Evolutionary conservation across 2,113 vertebrate genomes (phyloP).

Genomic region (Siphamia tubifer): DNA sequence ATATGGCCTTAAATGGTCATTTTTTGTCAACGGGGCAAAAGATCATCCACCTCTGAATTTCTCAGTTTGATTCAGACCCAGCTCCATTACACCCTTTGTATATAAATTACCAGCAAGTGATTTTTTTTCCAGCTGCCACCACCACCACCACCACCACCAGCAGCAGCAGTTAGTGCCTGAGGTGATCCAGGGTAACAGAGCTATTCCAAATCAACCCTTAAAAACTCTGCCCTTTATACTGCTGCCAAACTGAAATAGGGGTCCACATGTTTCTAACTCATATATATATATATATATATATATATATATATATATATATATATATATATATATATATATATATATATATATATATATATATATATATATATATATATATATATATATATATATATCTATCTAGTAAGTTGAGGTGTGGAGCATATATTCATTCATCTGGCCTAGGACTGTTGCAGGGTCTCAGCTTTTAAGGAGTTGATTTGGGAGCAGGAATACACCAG

Average conservation of each 20-base stretch:
- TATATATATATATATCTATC: no score
- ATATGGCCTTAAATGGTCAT: not conserved
- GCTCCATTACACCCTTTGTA: not conserved
- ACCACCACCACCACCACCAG: constrained; percentile 17
- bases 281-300: no score
- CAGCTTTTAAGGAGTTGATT: constrained; percentile 58
- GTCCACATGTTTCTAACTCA: not conserved
- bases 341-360: no score
- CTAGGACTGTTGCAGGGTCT: not conserved
- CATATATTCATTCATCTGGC: not conserved
- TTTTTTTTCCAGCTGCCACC: constrained; percentile 7
- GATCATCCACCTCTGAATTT: not conserved
- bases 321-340: no score
- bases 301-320: no score
- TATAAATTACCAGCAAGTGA: constrained; percentile 17
- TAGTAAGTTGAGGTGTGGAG: not conserved
- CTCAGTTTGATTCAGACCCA: not conserved
- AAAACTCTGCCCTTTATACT: constrained; percentile 12
- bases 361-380: no score
- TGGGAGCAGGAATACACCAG: constrained; percentile 37
- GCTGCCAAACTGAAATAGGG: not conserved
- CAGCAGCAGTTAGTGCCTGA: not conserved
- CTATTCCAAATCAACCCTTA: constrained; percentile 58
- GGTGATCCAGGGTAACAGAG: not conserved
- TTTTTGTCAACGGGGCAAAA: not conserved